Percentiles rank a stretch among this genome's conserved stretches.
phyloP scores from a whole-genome alignment of 1,140 invertebrate species.

The Macrostomum lignano region DNA sequence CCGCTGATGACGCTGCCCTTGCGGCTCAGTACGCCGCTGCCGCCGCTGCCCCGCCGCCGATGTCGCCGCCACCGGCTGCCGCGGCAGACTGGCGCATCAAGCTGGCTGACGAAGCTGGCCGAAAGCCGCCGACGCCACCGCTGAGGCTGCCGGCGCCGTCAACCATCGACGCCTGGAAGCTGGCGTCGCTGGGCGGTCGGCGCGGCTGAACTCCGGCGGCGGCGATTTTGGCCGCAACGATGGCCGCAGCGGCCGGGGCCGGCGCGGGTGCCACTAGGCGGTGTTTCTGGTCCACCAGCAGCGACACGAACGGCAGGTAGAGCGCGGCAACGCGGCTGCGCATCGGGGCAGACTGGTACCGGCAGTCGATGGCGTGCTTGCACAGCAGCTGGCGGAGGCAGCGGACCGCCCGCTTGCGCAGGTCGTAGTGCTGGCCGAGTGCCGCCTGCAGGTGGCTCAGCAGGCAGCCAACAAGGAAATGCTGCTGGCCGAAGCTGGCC shows the following conservation, averaged over 20 bases:
- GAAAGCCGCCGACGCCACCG: too few relatives aligned
- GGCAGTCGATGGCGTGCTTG: slow-evolving; percentile 59
- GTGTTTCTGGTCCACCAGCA: slow-evolving; percentile 44
- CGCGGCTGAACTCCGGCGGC: too few relatives aligned
- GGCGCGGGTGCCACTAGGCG: too few relatives aligned
- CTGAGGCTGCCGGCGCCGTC: too few relatives aligned
- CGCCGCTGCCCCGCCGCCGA: too few relatives aligned
- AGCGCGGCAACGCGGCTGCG: slow-evolving; percentile 48
- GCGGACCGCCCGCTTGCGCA: slow-evolving; percentile 41
- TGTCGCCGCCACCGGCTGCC: too few relatives aligned
- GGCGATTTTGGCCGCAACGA: background rate
- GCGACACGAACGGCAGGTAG: slow-evolving; percentile 51
- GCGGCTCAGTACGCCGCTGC: too few relatives aligned
- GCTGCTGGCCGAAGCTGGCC: slow-evolving; percentile 50
- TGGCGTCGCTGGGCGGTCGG: too few relatives aligned
- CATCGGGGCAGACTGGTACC: slow-evolving; percentile 39
- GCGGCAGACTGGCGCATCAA: too few relatives aligned
- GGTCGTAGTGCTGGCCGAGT: slow-evolving; percentile 43
- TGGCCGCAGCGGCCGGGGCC: background rate
- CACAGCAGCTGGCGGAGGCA: slow-evolving; percentile 48
- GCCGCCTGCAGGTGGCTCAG: slow-evolving; percentile 39
- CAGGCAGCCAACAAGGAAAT: slow-evolving; percentile 48
- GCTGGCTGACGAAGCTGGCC: too few relatives aligned
- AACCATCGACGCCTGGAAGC: too few relatives aligned
- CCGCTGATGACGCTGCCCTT: too few relatives aligned